Conservation (phyloP, 2,888 invertebrate species). For the Nephrotoma guestfalica region DNA sequence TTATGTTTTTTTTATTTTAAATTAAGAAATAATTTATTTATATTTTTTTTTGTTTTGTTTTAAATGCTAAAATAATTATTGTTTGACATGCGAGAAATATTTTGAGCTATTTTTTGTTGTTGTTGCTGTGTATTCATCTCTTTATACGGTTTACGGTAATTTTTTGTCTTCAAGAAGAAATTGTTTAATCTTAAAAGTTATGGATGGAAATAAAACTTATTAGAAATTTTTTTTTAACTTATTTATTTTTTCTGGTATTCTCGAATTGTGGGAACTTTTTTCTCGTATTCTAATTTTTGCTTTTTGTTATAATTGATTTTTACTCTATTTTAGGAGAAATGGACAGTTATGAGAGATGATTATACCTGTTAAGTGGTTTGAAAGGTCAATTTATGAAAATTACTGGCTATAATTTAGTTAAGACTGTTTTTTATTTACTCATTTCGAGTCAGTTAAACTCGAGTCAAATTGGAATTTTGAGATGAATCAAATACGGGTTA, state of each 20-base stretch:
- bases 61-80: not conserved
- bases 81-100: not conserved
- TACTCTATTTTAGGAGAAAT: not conserved
- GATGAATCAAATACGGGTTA: not conserved
- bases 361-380: not conserved
- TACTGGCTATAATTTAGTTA: not conserved
- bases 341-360: not conserved
- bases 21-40: not conserved
- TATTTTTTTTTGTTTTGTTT: not conserved
- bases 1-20: not conserved
- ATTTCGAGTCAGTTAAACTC: not conserved
- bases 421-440: not conserved
- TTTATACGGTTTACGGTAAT: not conserved
- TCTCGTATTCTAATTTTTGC: not conserved
- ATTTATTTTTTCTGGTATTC: not conserved
- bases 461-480: not conserved
- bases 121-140: not conserved
- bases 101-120: not conserved
- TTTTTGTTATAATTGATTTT: not conserved
- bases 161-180: not conserved
- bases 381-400: not conserved
- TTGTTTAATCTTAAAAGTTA: not conserved
- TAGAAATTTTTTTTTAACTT: not conserved
- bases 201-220: not conserved
- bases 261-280: not conserved